phyloP scores from a whole-genome alignment of 2,888 invertebrate species.

The Andricus quercusramuli region DNA sequence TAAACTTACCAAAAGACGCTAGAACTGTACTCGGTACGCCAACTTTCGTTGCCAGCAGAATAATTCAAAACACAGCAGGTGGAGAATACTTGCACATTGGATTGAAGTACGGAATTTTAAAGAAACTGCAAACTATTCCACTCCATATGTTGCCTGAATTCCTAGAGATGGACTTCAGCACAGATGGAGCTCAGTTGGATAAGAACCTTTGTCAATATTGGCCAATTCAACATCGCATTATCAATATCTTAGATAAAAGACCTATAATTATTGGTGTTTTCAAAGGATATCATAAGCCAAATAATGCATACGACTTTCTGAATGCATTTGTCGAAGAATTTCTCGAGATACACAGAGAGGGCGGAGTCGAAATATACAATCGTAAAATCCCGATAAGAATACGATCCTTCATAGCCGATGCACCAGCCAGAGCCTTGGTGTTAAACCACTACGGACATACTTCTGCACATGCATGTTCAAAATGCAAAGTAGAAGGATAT shows the following conservation, averaged over 20 bases:
- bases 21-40: no score
- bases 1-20: no score
- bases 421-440: constrained; percentile 27
- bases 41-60: neutral
- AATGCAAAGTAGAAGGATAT: constrained; percentile 37
- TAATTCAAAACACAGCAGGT: constrained; percentile 1
- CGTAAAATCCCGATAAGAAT: no score
- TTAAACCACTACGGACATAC: constrained; percentile 6
- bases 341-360: constrained; percentile 4
- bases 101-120: neutral
- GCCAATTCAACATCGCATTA: neutral
- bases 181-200: no score
- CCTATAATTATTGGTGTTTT: constrained; percentile 34
- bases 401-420: constrained; percentile 13
- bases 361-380: neutral
- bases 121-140: no score
- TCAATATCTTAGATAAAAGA: neutral
- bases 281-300: constrained; percentile 28
- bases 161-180: no score
- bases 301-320: constrained; percentile 26
- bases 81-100: neutral
- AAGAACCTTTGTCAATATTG: neutral
- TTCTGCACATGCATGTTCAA: constrained; percentile 25
- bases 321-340: constrained; percentile 27
- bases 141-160: no score